Evolutionary conservation across 2,797 vertebrate species (phyloP), one percentile per base, ranked within the genome.

Genomic region (Denticeps clupeoides): DNA sequence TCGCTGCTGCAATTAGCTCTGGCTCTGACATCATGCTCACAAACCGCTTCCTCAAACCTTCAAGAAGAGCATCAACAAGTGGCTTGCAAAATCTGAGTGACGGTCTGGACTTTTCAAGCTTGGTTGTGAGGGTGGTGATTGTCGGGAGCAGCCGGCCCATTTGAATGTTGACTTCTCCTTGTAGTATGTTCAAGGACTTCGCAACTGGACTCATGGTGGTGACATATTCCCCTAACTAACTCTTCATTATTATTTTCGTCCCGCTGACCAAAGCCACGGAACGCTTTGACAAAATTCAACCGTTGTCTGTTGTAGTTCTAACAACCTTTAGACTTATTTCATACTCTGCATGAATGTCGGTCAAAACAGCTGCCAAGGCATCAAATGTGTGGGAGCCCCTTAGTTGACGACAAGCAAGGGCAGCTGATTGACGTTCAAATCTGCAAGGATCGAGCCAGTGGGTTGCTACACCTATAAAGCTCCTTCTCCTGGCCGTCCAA

Each of bases 131-230:
- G 9, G 7, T 16, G 18, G 27, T 41, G 7, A 57, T 32, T 25
- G 45, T 48, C 11, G 45, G 35, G 7, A 27, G 26, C 7, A 27
- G 26, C 48, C 35, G 29, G 50, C 41, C 51, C 51, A 53, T 49
- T 3, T 48, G 31, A 42, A 49, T 13, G 9, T 33, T 18, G 13
- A 8, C n/a, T 15, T 57, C 49, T 52, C 35, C 44, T 23, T 58
- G 44, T 4, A 52, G 31, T 9, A 49, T 38, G 11, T 54, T 19
- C 3, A 37, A 10, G 1, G 42, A 29, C 22, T 47, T 53, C 6
- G 50, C 37, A 38, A 58, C 47, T 32, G 47, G 55, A 18, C 25
- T 33, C 55, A 51, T 47, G 21, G 45, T 52, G 33, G 13, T 49
- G 23, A 16, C 7, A 35, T 45, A 41, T 56, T 51, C 55, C 28